phyloP scores from a whole-genome alignment of 2,113 vertebrate genomes.

The Chaetodon trifascialis region DNA sequence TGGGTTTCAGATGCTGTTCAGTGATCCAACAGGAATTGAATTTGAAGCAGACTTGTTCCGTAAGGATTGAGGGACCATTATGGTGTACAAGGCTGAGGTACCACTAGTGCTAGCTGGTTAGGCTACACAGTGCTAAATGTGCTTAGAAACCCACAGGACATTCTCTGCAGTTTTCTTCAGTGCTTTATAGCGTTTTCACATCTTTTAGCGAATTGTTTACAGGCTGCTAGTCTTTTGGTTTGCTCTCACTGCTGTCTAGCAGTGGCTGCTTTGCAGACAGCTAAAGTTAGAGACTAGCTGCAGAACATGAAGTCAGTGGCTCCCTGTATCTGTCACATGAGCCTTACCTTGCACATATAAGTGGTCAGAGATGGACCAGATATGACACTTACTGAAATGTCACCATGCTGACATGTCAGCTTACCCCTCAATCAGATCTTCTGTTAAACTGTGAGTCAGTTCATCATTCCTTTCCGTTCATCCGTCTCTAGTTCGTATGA shows the following conservation, averaged over 20 bases:
- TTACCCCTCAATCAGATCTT: not conserved
- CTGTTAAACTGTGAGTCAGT: constrained; percentile 11
- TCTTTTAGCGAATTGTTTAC: not conserved
- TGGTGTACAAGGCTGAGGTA: not conserved
- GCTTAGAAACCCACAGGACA: not conserved
- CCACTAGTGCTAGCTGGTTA: not conserved
- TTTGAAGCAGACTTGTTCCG: no score
- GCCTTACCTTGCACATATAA: not conserved
- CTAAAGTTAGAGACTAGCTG: no score
- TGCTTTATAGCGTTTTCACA: no score
- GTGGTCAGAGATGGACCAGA: not conserved
- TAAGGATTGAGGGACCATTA: no score
- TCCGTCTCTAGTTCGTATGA: constrained; percentile 7
- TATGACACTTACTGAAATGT: not conserved
- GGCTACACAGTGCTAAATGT: not conserved
- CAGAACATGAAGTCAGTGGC: not conserved
- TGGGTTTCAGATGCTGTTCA: no score
- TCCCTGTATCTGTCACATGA: not conserved
- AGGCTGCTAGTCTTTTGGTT: not conserved
- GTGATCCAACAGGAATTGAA: no score
- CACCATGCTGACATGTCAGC: not conserved
- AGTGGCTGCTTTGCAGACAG: no score
- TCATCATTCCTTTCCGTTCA: not conserved
- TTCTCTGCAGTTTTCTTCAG: no score
- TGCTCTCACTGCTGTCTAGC: not conserved